A percentile compares a stretch with the other conserved stretches of the same genome.
Conservation (phyloP, 2,888 invertebrate species). For the Microctonus aethiopoides region DNA sequence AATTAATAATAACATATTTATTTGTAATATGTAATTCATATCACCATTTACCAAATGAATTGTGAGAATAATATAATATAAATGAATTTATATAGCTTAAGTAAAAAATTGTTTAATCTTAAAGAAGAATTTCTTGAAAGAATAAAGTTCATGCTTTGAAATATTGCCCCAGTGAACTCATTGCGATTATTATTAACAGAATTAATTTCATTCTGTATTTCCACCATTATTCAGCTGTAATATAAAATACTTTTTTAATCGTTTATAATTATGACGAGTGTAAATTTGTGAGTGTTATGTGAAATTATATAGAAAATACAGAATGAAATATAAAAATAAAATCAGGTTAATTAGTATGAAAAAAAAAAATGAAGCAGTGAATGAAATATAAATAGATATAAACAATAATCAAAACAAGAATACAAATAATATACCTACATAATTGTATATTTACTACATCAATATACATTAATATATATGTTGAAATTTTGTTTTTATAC, state of each 20-base stretch:
- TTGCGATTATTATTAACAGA: background rate
- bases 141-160: background rate
- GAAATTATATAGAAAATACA: background rate
- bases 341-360: background rate
- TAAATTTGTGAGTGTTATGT: background rate
- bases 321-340: background rate
- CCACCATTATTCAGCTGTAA: background rate
- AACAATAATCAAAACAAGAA: background rate
- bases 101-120: background rate
- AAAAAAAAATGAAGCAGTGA: background rate
- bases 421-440: background rate
- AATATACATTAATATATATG: too few species aligned
- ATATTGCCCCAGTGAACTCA: background rate
- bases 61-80: too few species aligned
- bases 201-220: too few species aligned
- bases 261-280: too few species aligned
- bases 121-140: background rate
- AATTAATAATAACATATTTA: background rate
- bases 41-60: background rate
- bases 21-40: background rate
- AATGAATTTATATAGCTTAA: too few species aligned
- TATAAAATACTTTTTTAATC: too few species aligned
- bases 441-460: too few species aligned
- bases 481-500: conserved; percentile 32
- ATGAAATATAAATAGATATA: background rate